phyloP scores from a whole-genome alignment of 2,888 invertebrate species.

The Drosophila putrida region DNA sequence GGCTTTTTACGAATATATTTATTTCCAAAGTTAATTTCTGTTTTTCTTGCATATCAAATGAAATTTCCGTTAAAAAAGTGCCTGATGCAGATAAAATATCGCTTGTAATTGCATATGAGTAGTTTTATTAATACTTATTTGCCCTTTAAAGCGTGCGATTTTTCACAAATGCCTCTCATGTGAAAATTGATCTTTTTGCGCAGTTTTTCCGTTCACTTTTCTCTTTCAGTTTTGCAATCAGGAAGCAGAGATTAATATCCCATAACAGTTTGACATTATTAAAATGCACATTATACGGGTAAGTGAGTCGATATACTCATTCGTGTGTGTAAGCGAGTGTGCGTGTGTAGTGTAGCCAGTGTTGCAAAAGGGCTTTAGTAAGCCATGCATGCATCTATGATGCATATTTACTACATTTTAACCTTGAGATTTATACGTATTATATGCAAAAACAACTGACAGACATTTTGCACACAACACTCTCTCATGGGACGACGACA shows the following conservation, averaged over 20 bases:
- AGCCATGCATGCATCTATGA: slow-evolving; percentile 54
- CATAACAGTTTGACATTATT: slow-evolving; percentile 62
- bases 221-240: slow-evolving; percentile 37
- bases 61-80: neutral
- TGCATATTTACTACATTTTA: slow-evolving; percentile 72
- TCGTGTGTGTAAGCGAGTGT: neutral
- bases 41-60: neutral
- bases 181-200: slow-evolving; percentile 48
- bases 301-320: slow-evolving; percentile 30
- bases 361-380: slow-evolving; percentile 47
- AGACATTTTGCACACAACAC: slow-evolving; percentile 45
- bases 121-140: neutral
- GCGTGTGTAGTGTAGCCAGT: slow-evolving; percentile 11
- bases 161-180: neutral
- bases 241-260: slow-evolving; percentile 47
- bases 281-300: slow-evolving; percentile 59
- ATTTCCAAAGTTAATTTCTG: neutral
- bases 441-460: slow-evolving; percentile 56
- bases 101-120: neutral
- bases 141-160: slow-evolving; percentile 1
- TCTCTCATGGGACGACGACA: slow-evolving; percentile 11
- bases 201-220: slow-evolving; percentile 6
- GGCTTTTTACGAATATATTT: neutral
- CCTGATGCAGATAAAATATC: neutral
- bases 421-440: slow-evolving; percentile 72